Evolutionary conservation across 2,888 invertebrate genomes (phyloP), one percentile per base, ranked within the genome.

Genomic region (Hydropsyche betteni): DNA sequence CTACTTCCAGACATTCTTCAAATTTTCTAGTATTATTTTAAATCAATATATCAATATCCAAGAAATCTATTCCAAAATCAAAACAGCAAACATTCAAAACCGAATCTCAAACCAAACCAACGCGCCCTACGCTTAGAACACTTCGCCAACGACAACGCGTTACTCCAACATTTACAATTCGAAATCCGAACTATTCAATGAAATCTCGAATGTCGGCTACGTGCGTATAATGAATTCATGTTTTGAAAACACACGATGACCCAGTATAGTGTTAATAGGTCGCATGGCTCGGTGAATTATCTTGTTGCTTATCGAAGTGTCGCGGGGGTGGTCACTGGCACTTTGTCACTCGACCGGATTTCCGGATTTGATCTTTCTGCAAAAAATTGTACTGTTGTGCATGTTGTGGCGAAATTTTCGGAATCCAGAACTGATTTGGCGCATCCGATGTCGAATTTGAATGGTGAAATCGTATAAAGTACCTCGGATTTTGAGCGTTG

Each of bases 271-370:
- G 72, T 72, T 72, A 55, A 72, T 72, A 50, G 72, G 72, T 72
- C 72, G 55, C 36, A 36, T 34, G 52, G 70, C 53, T 70, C 53
- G 50, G 36, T 55, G 36, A 72, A 58, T 58, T 72, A 71, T 75
- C 70, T 64, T 71, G 24, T 68, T 53, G 70, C 71, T 75, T 75
- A 75, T 75, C 75, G 36, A 51, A 51, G 53, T 71, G 70, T 68
- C 52, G 77, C 77, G 75, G 75, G 77, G 75, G 77, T 58, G 75
- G 51, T 51, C 64, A 33, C 33, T 24, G 51, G 16, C 38, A 14
- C 36, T 70, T 53, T 68, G 68, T 55, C 77, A 77, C 61, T 38
- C 73, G 70, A 77, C 77, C 75, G 77, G 77, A 77, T 77, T 75
- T 77, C 77, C 77, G 72, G 75, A 75, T 75, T 75, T 70, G 75